Evolutionary conservation across 2,113 vertebrate species (phyloP).

Genomic region (Phrynosoma platyrhinos): DNA sequence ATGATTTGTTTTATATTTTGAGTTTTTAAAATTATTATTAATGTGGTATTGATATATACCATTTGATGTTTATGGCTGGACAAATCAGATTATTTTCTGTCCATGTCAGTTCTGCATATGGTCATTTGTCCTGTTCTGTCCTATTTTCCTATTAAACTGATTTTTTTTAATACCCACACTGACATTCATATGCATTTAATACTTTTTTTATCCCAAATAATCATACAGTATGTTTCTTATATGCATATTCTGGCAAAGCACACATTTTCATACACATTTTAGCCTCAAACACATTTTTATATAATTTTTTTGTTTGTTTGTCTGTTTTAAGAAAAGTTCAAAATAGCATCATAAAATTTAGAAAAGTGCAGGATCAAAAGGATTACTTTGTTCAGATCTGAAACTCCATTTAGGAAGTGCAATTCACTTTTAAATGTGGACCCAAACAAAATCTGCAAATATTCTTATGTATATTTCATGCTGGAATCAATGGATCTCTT

Average conservation of each 20-base stretch:
- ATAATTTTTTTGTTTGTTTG: too few relatives aligned
- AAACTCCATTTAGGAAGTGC: neutral
- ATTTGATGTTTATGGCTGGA: neutral
- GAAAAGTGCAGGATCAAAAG: neutral
- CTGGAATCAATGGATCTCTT: too few relatives aligned
- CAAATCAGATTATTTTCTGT: neutral
- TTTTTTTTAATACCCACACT: neutral
- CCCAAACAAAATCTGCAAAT: neutral
- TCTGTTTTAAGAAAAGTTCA: too few relatives aligned
- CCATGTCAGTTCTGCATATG: neutral
- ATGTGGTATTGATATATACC: too few relatives aligned
- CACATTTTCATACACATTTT: too few relatives aligned
- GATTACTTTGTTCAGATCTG: neutral
- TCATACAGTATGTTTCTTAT: neutral
- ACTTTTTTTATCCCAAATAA: neutral
- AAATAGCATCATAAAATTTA: neutral
- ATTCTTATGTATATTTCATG: neutral
- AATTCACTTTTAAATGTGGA: neutral
- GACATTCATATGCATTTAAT: neutral
- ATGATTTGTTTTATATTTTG: neutral
- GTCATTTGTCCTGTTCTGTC: neutral
- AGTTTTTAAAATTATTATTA: neutral
- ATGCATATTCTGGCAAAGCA: too few relatives aligned
- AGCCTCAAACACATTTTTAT: too few relatives aligned
- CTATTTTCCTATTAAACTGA: neutral